Evolutionary conservation across 2,888 invertebrate species (phyloP), one percentile per base, ranked within the genome.

Genomic region (Himalopsyche anomala): DNA sequence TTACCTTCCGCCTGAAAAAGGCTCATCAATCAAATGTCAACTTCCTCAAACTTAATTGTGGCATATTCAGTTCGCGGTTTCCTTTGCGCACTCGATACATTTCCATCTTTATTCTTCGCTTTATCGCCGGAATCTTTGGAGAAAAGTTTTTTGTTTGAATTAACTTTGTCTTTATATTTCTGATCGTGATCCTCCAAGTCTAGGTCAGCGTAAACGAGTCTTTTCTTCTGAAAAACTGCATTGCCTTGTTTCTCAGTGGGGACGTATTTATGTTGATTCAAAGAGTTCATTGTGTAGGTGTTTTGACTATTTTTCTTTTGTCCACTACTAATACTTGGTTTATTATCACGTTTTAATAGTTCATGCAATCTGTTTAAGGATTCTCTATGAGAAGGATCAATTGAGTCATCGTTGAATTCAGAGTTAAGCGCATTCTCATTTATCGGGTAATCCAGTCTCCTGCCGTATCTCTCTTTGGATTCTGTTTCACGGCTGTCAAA

Each of bases 41-140:
- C 94, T 91, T 95, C 95, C 90, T 95, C 94, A 91, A 95, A 95
- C 91, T 94, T 94, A 89, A 95, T 92, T 90, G 95, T 94, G 85
- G 95, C 94, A 90, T 95, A 95, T 91, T 95, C 94, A 90, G 94
- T 94, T 91, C 92, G 91, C 89, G 91, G 91, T 90, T 92, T 91
- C 87, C 87, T 85, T 81, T 85, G 87, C 28, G 84, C 56, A 55
- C 12, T 56, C 4, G 45, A 82, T 28, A 74, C 82, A 12, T 38
- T 84, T 19, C 55, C 62, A 86, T 86, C 84, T 84, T 87, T 85
- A 85, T 84, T 83, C 80, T 86, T 87, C 85, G 86, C 83, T 86
- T 84, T 82, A 69, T 88, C 85, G 79, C 82, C 28, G 90, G 92
- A 90, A 90, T 93, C 93, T 85, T 93, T 93, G 90, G 92, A 93